phyloP scores from a whole-genome alignment of 2,113 vertebrate species.

The Rhegmatorhina hoffmannsi region DNA sequence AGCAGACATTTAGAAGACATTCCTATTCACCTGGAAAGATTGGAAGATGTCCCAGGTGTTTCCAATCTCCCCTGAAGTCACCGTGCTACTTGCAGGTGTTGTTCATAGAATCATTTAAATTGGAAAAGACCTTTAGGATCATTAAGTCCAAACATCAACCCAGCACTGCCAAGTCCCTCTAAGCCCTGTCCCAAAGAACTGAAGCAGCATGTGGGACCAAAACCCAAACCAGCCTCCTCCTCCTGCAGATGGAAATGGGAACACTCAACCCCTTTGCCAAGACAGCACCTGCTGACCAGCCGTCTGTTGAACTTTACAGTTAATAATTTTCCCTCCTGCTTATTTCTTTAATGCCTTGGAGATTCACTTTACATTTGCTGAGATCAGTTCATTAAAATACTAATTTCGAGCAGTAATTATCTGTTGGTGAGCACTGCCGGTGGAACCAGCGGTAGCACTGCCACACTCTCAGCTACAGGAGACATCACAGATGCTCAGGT shows the following conservation, averaged over 20 bases:
- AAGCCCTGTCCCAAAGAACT: not conserved
- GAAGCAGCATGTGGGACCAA: not conserved
- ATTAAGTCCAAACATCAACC: not conserved
- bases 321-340: slow-evolving; percentile 59
- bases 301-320: slow-evolving; percentile 31
- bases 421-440: slow-evolving; percentile 53
- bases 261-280: not conserved
- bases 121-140: not conserved
- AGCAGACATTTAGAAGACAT: not conserved
- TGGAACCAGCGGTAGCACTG: slow-evolving; percentile 19
- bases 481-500: slow-evolving; percentile 57
- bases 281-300: slow-evolving; percentile 52
- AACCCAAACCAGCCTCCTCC: not conserved
- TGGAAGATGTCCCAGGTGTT: not conserved
- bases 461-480: slow-evolving; percentile 49
- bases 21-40: not conserved
- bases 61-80: not conserved
- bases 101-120: not conserved
- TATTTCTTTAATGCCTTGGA: slow-evolving; percentile 68
- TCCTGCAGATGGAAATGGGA: not conserved
- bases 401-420: slow-evolving; percentile 79
- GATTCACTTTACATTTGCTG: slow-evolving; percentile 67
- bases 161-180: not conserved
- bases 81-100: not conserved
- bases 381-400: slow-evolving; percentile 78